A percentile compares a stretch with the other conserved stretches of the same genome.
These are phyloP conservation scores for Limenitis camilla DNA, from an alignment of 2,888 invertebrate genomes.

Conservation along the genomic window DNA sequence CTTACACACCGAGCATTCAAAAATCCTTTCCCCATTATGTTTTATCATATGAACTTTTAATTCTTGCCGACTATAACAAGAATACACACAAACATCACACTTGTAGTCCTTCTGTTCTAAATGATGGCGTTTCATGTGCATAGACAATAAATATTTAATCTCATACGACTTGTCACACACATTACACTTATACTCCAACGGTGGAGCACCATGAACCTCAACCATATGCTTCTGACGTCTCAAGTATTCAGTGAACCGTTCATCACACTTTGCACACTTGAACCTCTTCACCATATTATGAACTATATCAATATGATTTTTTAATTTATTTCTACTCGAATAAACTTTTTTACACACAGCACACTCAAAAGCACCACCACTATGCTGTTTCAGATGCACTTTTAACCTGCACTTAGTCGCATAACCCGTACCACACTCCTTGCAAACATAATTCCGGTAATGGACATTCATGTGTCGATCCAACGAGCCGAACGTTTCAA, in stretches of 20 bases:
- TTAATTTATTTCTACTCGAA: conserved; percentile 43
- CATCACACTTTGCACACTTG: conserved; percentile 52
- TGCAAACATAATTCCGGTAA: conserved; percentile 53
- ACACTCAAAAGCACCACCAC: conserved; percentile 41
- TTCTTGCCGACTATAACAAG: conserved; percentile 41
- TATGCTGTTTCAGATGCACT: conserved; percentile 49
- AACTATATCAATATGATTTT: conserved; percentile 47
- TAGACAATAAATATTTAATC: conserved; percentile 33
- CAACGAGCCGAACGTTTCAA: conserved; percentile 55
- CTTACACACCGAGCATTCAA: conserved; percentile 54
- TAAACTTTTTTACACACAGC: conserved; percentile 50
- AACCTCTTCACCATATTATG: conserved; percentile 48
- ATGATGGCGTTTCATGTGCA: conserved; percentile 54
- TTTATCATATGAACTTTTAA: conserved; percentile 39
- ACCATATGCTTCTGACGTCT: conserved; percentile 54
- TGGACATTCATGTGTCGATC: conserved; percentile 59
- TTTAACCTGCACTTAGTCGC: conserved; percentile 49
- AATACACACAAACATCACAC: conserved; percentile 40
- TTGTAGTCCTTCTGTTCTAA: conserved; percentile 46
- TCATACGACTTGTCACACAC: conserved; percentile 37
- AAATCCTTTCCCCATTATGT: conserved; percentile 37
- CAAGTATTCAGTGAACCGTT: conserved; percentile 52
- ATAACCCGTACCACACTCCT: conserved; percentile 53
- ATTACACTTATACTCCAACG: conserved; percentile 50
- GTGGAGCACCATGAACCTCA: conserved; percentile 43